Percentiles rank a stretch among this genome's conserved stretches.
These are phyloP conservation scores for Actinia tenebrosa DNA, from an alignment of 64 coral and sea anemone species.

Conservation along the genomic window DNA sequence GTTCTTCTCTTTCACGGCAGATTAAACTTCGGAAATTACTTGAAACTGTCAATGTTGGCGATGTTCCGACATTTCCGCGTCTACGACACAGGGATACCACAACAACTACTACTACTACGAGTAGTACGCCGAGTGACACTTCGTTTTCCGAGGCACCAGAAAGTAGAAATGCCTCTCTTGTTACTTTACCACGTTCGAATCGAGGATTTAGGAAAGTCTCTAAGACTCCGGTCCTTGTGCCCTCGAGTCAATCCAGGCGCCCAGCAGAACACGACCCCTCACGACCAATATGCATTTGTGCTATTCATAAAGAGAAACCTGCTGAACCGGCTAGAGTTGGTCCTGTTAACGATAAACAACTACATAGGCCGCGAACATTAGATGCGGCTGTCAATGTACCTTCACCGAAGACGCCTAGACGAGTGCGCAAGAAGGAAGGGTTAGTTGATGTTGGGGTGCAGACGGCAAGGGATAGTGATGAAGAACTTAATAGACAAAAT, in stretches of 20 bases:
- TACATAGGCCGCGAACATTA: neutral
- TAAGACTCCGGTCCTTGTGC: slow-evolving; percentile 4
- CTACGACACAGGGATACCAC: neutral
- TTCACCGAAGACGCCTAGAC: slow-evolving; percentile 5
- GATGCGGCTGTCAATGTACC: slow-evolving; percentile 54
- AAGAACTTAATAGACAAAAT: neutral
- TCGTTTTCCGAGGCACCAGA: neutral
- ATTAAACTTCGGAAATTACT: slow-evolving; percentile 9
- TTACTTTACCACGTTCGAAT: neutral
- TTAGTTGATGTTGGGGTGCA: slow-evolving; percentile 24
- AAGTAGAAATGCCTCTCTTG: neutral
- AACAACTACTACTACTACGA: neutral
- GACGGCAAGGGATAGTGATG: neutral
- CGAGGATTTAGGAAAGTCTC: slow-evolving; percentile 17
- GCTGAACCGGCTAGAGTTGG: neutral
- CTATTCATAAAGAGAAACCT: neutral
- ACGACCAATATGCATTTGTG: slow-evolving; percentile 33
- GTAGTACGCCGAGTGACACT: slow-evolving; percentile 1
- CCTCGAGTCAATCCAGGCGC: neutral
- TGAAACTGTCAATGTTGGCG: slow-evolving; percentile 14
- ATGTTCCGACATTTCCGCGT: slow-evolving; percentile 23
- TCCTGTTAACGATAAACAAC: neutral
- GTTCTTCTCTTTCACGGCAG: slow-evolving; percentile 7
- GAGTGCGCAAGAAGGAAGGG: neutral
- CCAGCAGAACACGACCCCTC: neutral